These are phyloP conservation scores for Lycia hirtaria DNA, from an alignment of 2,888 invertebrate species.

Conservation along the genomic window DNA sequence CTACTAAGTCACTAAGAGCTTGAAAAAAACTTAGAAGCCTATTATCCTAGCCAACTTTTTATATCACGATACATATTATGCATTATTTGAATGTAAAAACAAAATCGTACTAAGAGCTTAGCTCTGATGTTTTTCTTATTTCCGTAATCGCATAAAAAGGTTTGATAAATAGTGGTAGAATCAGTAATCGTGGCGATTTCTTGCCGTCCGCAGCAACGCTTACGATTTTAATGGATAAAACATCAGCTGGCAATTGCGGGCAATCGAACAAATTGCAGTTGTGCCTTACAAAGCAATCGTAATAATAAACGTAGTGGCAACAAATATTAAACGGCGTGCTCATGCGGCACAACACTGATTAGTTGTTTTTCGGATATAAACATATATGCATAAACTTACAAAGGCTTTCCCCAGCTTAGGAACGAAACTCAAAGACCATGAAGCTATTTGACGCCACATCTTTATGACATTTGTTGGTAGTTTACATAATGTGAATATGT, in stretches of 20 bases:
- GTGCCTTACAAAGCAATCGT: constrained; percentile 75
- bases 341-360: constrained; percentile 62
- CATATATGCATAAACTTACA: neutral
- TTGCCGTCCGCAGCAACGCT: constrained; percentile 61
- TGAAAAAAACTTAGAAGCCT: constrained; percentile 30
- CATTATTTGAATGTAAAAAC: constrained; percentile 68
- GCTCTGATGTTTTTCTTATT: constrained; percentile 50
- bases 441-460: too few relatives aligned
- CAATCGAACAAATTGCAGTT: constrained; percentile 79
- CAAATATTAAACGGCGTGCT: constrained; percentile 77
- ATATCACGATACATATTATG: constrained; percentile 27
- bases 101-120: constrained; percentile 47
- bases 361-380: constrained; percentile 32
- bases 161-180: constrained; percentile 25
- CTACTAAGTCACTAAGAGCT: constrained; percentile 29
- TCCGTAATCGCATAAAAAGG: constrained; percentile 52
- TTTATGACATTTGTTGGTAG: too few relatives aligned
- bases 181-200: constrained; percentile 72
- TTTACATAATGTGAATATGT: too few relatives aligned
- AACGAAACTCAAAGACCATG: neutral
- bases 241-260: constrained; percentile 74
- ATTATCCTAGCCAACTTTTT: constrained; percentile 43
- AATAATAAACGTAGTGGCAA: constrained; percentile 70
- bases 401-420: neutral
- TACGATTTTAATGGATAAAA: constrained; percentile 75